phyloP scores from a whole-genome alignment of 2,888 invertebrate genomes.

The Lasioglossum vierecki region DNA sequence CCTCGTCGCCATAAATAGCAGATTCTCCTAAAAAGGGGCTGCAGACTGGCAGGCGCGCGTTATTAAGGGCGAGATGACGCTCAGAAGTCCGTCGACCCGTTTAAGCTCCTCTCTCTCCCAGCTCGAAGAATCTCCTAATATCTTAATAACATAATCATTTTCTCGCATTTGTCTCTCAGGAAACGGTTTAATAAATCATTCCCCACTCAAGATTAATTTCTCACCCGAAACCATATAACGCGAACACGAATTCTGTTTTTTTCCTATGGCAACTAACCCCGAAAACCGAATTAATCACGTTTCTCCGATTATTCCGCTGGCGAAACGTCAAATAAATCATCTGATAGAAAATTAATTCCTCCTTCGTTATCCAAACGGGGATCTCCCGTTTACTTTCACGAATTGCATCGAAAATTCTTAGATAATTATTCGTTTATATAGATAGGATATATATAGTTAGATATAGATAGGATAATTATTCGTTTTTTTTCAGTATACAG shows the following conservation, averaged over 20 bases:
- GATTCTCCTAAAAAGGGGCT: slow-evolving; percentile 51
- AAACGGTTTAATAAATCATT: slow-evolving; percentile 6
- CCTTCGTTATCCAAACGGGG: background rate
- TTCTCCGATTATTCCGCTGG: background rate
- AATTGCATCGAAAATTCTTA: background rate
- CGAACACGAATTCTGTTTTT: background rate
- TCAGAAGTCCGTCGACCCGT: slow-evolving; percentile 30
- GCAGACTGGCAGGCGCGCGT: slow-evolving; percentile 36
- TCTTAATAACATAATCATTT: slow-evolving; percentile 14
- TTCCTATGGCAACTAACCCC: background rate
- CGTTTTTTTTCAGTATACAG: background rate
- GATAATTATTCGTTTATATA: background rate
- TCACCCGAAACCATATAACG: background rate
- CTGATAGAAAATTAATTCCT: background rate
- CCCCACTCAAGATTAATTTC: background rate
- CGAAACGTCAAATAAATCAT: background rate
- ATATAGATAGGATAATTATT: no score
- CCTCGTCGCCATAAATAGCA: slow-evolving; percentile 60
- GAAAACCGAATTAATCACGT: slow-evolving; percentile 4
- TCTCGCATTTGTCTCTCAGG: background rate
- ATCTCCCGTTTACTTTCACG: background rate
- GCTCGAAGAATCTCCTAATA: slow-evolving; percentile 18
- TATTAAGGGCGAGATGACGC: slow-evolving; percentile 57
- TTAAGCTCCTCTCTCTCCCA: slow-evolving; percentile 10
- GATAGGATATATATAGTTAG: no score